Conservation (phyloP, 1,140 invertebrate species). For the Leptonema lineaticorne region DNA sequence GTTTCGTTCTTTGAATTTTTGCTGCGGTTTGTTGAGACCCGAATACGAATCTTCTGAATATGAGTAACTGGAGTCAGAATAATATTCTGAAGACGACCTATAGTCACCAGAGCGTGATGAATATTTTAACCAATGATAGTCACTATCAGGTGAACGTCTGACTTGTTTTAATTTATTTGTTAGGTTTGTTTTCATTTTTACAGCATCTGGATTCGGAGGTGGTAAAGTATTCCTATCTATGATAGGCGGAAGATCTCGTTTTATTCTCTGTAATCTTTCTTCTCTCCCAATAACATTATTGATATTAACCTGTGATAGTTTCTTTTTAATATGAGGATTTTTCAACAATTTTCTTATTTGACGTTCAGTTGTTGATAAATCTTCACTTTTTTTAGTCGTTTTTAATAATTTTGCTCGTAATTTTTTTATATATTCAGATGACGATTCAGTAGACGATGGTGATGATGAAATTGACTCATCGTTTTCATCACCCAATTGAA, state of each 20-base stretch:
- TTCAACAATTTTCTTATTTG: background rate
- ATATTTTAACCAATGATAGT: background rate
- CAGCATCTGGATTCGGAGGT: background rate
- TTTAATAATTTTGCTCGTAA: background rate
- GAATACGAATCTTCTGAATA: background rate
- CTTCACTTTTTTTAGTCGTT: background rate
- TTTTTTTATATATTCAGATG: slow-evolving; percentile 4
- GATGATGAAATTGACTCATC: background rate
- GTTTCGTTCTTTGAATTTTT: background rate
- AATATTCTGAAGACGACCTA: slow-evolving; percentile 4
- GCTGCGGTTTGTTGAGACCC: background rate
- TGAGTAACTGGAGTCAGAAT: background rate
- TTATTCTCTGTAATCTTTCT: background rate
- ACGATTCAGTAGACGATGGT: slow-evolving; percentile 8
- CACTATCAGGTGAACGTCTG: background rate
- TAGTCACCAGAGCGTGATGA: background rate
- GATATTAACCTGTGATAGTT: background rate
- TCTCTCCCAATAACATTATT: background rate
- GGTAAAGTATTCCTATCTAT: background rate
- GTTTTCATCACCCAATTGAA: background rate
- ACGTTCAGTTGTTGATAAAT: background rate
- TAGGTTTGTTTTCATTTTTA: background rate
- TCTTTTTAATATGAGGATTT: slow-evolving; percentile 5
- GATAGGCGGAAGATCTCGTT: background rate
- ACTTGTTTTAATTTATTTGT: background rate